Conservation (phyloP, 2,113 vertebrate species). For the Lota lota region DNA sequence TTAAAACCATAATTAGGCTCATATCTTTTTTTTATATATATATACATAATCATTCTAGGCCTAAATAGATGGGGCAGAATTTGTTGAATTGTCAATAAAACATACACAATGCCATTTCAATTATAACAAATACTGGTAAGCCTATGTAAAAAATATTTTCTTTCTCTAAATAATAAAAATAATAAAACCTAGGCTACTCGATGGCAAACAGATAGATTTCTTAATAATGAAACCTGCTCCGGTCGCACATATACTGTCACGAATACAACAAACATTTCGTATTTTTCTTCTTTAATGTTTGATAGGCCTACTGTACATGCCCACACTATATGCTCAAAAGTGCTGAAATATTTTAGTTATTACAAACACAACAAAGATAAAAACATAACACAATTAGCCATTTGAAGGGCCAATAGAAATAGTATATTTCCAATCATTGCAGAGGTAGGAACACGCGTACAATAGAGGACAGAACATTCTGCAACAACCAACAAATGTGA, state of each 20-base stretch:
- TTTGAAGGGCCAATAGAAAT: slow-evolving; percentile 40
- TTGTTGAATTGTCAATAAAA: background rate
- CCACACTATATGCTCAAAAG: slow-evolving; percentile 62
- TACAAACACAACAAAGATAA: slow-evolving; percentile 62
- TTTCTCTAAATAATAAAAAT: slow-evolving; percentile 56
- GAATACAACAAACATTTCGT: slow-evolving; percentile 40
- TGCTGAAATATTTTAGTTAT: slow-evolving; percentile 73
- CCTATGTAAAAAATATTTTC: background rate
- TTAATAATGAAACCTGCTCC: slow-evolving; percentile 39
- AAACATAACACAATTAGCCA: slow-evolving; percentile 42
- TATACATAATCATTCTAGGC: too few relatives aligned
- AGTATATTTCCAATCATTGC: slow-evolving; percentile 63
- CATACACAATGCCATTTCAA: slow-evolving; percentile 40
- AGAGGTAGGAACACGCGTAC: slow-evolving; percentile 65
- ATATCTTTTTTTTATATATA: too few relatives aligned
- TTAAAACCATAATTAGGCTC: too few relatives aligned
- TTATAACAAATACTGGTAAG: slow-evolving; percentile 51
- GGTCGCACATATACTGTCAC: slow-evolving; percentile 38
- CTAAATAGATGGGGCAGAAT: too few relatives aligned
- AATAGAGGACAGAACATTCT: slow-evolving; percentile 38
- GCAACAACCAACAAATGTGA: slow-evolving; percentile 42
- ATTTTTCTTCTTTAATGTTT: slow-evolving; percentile 34
- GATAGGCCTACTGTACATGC: slow-evolving; percentile 24
- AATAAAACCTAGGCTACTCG: slow-evolving; percentile 41
- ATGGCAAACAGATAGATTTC: slow-evolving; percentile 62